Conservation (phyloP, 2,888 invertebrate species). For the Phymatocera aterrima region DNA sequence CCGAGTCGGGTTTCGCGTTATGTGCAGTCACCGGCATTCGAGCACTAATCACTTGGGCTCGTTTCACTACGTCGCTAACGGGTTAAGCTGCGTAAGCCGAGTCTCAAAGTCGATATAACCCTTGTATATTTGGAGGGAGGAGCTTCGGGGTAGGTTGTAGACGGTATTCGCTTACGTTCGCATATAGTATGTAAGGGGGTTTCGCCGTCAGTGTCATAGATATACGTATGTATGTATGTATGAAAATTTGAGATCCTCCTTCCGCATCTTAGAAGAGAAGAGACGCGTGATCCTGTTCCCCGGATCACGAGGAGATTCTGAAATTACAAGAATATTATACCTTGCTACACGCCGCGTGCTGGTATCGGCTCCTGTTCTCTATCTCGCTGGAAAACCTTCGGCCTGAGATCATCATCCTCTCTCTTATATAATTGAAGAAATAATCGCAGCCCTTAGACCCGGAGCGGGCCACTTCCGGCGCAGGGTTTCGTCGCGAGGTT, state of each 20-base stretch:
- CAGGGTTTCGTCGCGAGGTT: not conserved
- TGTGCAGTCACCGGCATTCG: not conserved
- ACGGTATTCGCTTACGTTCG: conserved; percentile 20
- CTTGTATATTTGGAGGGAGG: conserved; percentile 14
- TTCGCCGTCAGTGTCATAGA: too few relatives aligned
- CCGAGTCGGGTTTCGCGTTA: conserved; percentile 16
- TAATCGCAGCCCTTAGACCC: conserved; percentile 28
- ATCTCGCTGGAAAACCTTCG: conserved; percentile 1
- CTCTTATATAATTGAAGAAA: conserved; percentile 37
- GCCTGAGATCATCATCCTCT: not conserved
- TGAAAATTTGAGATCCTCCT: not conserved
- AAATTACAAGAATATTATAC: conserved; percentile 17
- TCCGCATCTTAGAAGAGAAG: not conserved
- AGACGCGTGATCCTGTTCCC: not conserved
- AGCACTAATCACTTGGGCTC: conserved; percentile 26
- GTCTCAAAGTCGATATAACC: conserved; percentile 36
- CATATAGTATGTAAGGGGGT: conserved; percentile 9
- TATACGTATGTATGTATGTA: not conserved
- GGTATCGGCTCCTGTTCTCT: not conserved
- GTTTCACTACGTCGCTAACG: conserved; percentile 3
- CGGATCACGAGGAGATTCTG: not conserved
- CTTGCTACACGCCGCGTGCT: not conserved
- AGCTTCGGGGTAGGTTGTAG: not conserved
- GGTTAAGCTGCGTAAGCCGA: conserved; percentile 38
- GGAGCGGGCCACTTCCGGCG: not conserved